phyloP scores from a whole-genome alignment of 2,888 invertebrate species.

The Troides helena region DNA sequence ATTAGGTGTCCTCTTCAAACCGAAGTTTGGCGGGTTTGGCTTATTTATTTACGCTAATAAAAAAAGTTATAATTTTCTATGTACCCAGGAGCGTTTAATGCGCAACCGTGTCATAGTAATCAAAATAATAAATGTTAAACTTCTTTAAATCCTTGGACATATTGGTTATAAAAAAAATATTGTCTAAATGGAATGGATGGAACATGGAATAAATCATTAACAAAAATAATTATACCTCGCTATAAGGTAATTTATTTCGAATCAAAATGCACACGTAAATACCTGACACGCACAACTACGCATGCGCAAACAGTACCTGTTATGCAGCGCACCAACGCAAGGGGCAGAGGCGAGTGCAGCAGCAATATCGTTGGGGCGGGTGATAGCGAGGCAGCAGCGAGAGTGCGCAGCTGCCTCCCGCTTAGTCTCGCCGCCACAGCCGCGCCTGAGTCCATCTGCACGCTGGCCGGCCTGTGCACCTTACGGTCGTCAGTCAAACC shows the following conservation, averaged over 20 bases:
- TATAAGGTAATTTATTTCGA: not conserved
- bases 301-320: constrained; percentile 41
- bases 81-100: no score
- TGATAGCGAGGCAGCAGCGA: constrained; percentile 90
- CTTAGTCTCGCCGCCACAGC: constrained; percentile 59
- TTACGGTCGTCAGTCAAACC: constrained; percentile 87
- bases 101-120: no score
- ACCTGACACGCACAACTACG: not conserved
- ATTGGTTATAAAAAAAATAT: no score
- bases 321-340: constrained; percentile 78
- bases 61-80: no score
- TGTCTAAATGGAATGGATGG: no score
- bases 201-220: no score
- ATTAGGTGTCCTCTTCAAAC: no score
- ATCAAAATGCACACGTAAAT: not conserved
- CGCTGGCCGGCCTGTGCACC: constrained; percentile 48
- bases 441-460: constrained; percentile 32
- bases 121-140: no score
- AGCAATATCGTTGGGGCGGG: constrained; percentile 87
- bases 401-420: constrained; percentile 85
- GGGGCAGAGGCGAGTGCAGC: constrained; percentile 87
- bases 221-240: no score
- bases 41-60: no score
- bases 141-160: no score
- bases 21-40: no score